Evolutionary conservation across 2,113 vertebrate genomes (phyloP), one percentile per base, ranked within the genome.

Genomic region (Mesoclemmys tuberculata): DNA sequence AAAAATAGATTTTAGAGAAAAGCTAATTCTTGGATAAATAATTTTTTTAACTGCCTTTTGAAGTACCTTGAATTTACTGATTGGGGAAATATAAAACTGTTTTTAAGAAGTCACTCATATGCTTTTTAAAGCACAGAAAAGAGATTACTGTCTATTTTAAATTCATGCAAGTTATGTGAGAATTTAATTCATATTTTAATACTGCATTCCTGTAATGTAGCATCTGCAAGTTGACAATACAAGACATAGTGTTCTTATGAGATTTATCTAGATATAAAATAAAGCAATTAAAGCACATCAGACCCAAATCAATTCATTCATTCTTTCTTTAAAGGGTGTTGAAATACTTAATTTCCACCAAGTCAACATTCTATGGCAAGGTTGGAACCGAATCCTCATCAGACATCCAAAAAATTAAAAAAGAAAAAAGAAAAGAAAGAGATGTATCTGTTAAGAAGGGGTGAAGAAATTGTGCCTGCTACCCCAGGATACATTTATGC

Each of bases 211-310:
- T 98, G 98, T 90, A 98, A 98, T 90, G 87, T 98, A 98, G 99
- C 98, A 99, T 99, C 98, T 99, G 99, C 99, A 99, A 99, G 99
- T 99, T 99, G 99, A 99, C 99, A 99, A 98, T 98, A 98, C 89
- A 98, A 97, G 97, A 98, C 96, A 98, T 24, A 98, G 97, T 97
- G 96, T 95, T n/a, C n/a, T n/a, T 89, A 97, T 92, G 90, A 98
- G 98, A 99, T 98, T 98, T 98, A 96, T 98, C 94, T 97, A 97
- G 98, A 98, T 98, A 98, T 98, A 98, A 98, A 98, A 97, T 97
- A 98, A 98, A 98, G 98, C 98, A 99, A 98, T 99, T 98, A 98
- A 99, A 99, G 99, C 99, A 99, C 98, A 99, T 98, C 98, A 99
- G 94, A 98, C 95, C 88, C 97, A 98, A 98, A 98, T 98, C 98